phyloP scores from a whole-genome alignment of 2,113 vertebrate genomes.

The Channa argus region DNA sequence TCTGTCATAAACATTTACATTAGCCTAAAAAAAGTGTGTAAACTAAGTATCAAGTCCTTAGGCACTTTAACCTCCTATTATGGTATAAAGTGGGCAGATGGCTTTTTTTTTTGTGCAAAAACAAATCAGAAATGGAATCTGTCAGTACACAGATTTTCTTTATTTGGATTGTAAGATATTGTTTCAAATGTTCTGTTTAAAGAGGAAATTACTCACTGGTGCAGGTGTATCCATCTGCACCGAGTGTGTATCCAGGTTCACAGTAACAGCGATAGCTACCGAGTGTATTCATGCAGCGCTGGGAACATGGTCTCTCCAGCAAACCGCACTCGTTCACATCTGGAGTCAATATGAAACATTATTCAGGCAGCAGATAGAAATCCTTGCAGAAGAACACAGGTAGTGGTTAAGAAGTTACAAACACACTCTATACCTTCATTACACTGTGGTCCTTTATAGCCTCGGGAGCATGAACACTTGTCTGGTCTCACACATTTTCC shows the following conservation, averaged over 20 bases:
- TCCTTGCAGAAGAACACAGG: constrained; percentile 53
- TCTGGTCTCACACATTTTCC: constrained; percentile 73
- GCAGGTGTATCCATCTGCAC: constrained; percentile 76
- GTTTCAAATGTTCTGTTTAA: constrained; percentile 28
- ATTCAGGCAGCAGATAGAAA: constrained; percentile 50
- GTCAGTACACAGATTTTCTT: constrained; percentile 3
- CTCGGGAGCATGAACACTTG: constrained; percentile 73
- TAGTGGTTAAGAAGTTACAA: constrained; percentile 63
- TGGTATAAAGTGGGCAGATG: constrained; percentile 44
- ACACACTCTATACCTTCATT: constrained; percentile 71
- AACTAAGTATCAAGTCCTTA: constrained; percentile 4
- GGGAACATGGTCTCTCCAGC: constrained; percentile 69
- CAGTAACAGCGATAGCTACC: constrained; percentile 82
- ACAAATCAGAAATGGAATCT: constrained; percentile 24
- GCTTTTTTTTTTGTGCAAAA: constrained; percentile 20
- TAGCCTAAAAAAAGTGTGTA: constrained; percentile 38
- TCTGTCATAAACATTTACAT: constrained; percentile 50
- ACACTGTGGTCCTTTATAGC: constrained; percentile 72
- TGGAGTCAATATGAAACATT: constrained; percentile 72
- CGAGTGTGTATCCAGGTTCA: constrained; percentile 75
- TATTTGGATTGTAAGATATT: not conserved
- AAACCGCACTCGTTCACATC: constrained; percentile 83
- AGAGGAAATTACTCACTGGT: constrained; percentile 67
- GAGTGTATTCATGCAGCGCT: constrained; percentile 81
- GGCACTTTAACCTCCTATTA: constrained; percentile 37